phyloP scores from a whole-genome alignment of 2,113 vertebrate genomes.

The Nycticebus coucang region DNA sequence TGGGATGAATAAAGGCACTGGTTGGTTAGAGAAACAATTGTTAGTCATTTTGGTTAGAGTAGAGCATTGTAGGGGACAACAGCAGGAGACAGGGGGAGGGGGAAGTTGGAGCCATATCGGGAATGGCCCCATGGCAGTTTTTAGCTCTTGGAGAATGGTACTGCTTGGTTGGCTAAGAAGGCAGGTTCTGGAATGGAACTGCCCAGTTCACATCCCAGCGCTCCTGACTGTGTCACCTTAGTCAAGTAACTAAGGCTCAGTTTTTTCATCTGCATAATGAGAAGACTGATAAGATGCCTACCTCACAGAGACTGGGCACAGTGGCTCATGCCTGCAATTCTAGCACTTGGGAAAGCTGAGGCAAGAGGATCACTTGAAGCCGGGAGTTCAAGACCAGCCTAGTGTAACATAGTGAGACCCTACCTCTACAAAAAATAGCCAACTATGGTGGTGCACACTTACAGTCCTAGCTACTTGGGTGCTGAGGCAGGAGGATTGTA shows the following conservation, averaged over 20 bases:
- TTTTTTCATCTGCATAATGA: conserved; percentile 27
- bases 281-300: neutral
- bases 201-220: neutral
- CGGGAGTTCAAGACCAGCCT: no score
- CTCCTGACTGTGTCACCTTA: neutral
- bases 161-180: neutral
- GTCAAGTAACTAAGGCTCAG: neutral
- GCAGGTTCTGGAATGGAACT: neutral
- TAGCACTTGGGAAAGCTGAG: no score
- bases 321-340: no score
- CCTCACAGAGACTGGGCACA: neutral
- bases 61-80: neutral
- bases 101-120: neutral
- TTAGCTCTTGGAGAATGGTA: neutral
- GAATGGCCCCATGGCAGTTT: neutral
- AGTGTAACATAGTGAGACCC: no score
- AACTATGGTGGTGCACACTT: no score
- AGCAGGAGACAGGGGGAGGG: neutral
- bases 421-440: no score
- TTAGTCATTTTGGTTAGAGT: neutral
- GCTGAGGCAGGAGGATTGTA: no score
- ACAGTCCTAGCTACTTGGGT: no score
- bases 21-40: neutral
- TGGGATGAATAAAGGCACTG: neutral
- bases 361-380: no score